A percentile compares a stretch with the other conserved stretches of the same genome.
Evolutionary conservation across 2,113 vertebrate genomes (phyloP).

Genomic region (Sterrhoptilus dennistouni): DNA sequence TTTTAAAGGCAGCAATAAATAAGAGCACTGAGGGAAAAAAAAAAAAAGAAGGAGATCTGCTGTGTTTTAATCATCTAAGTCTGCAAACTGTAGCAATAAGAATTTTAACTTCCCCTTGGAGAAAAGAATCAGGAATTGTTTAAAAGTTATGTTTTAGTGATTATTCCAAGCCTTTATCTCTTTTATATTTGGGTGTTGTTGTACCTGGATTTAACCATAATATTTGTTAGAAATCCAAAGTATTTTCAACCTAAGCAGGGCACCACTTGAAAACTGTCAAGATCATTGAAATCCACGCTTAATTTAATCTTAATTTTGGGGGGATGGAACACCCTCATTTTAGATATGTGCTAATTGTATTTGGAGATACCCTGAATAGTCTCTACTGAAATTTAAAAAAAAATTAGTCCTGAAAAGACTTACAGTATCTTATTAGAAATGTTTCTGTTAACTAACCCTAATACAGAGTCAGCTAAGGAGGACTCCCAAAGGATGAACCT

Average conservation of each 20-base stretch:
- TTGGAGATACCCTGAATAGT: neutral
- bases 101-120: constrained; percentile 11
- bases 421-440: neutral
- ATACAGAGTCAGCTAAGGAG: neutral
- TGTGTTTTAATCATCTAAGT: neutral
- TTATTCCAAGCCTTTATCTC: neutral
- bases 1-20: neutral
- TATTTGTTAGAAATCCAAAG: neutral
- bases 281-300: neutral
- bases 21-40: neutral
- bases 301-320: neutral
- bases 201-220: neutral
- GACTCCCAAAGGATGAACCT: neutral
- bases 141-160: neutral
- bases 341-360: neutral
- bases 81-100: neutral
- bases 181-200: neutral
- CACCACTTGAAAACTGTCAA: neutral
- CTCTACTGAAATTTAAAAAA: neutral
- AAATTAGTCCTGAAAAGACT: neutral
- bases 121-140: neutral
- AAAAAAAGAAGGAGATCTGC: neutral
- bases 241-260: neutral
- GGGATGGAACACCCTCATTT: neutral
- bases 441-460: neutral